Percentiles rank a stretch among this genome's conserved stretches.
Evolutionary conservation across 1,140 invertebrate species (phyloP).

Genomic region (Scaptomyza graminum): DNA sequence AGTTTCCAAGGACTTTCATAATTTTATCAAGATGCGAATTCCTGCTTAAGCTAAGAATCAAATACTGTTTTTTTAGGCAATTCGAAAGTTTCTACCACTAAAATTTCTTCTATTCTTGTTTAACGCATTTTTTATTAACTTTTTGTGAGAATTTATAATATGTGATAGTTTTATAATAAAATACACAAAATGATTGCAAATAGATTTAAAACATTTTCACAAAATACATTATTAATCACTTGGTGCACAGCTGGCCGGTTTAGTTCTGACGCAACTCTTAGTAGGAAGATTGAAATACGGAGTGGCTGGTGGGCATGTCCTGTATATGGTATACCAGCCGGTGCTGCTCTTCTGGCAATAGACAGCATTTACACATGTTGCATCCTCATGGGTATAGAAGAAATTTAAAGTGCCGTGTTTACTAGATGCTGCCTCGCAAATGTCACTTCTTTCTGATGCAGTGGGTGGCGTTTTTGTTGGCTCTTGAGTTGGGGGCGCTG

Average conservation of each 20-base stretch:
- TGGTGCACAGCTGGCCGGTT: conserved; percentile 3
- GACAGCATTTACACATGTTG: conserved; percentile 18
- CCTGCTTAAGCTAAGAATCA: too few species aligned
- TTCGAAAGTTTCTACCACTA: too few species aligned
- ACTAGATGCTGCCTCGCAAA: conserved; percentile 16
- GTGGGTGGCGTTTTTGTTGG: conserved; percentile 35
- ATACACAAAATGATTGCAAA: too few species aligned
- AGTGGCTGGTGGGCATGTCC: conserved; percentile 6
- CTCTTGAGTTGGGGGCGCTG: conserved; percentile 14
- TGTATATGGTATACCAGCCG: neutral
- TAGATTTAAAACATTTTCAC: too few species aligned
- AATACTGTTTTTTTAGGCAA: too few species aligned
- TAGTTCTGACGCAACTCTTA: conserved; percentile 3
- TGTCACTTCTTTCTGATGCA: conserved; percentile 13
- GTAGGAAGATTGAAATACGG: conserved; percentile 23
- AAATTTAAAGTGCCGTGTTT: conserved; percentile 10
- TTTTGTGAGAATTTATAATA: too few species aligned
- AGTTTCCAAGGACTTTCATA: too few species aligned
- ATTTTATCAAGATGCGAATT: too few species aligned
- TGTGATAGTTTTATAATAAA: too few species aligned
- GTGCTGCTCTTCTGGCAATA: conserved; percentile 24
- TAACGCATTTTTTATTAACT: too few species aligned
- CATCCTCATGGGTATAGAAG: conserved; percentile 33
- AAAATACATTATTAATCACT: too few species aligned
- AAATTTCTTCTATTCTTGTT: too few species aligned